These are phyloP conservation scores for Temnothorax ravouxi DNA, from an alignment of 2,888 invertebrate species.

Conservation along the genomic window DNA sequence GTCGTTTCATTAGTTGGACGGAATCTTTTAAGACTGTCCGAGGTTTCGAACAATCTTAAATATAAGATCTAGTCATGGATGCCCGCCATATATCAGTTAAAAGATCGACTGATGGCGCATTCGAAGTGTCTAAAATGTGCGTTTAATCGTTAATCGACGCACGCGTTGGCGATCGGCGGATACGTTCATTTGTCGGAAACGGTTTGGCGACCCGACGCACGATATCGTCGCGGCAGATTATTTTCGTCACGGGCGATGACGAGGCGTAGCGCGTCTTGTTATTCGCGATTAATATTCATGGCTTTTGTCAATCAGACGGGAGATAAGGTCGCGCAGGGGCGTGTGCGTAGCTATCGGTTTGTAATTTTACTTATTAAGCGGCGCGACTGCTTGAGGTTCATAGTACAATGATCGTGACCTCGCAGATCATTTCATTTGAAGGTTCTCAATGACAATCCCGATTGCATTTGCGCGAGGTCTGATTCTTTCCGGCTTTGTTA, in stretches of 20 bases:
- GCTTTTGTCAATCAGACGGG: not conserved
- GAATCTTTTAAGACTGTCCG: not conserved
- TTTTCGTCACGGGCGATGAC: slow-evolving; percentile 6
- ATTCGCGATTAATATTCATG: not conserved
- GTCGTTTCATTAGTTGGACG: not conserved
- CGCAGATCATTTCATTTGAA: not conserved
- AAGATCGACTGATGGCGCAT: not conserved
- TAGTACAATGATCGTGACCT: slow-evolving; percentile 58
- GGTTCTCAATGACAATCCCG: not conserved
- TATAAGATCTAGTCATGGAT: not conserved
- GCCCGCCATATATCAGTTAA: not conserved
- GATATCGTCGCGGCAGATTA: not conserved
- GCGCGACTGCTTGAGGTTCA: slow-evolving; percentile 47
- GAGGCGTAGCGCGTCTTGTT: not conserved
- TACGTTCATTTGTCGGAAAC: not conserved
- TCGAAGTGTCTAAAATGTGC: not conserved
- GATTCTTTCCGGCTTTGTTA: not conserved
- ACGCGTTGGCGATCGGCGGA: not conserved
- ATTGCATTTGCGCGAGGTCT: not conserved
- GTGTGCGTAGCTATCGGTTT: not conserved
- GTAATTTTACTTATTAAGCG: not conserved
- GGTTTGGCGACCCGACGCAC: not conserved
- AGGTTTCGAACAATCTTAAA: not conserved
- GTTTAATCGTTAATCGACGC: not conserved
- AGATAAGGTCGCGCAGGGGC: not conserved